Base-by-base conservation (phyloP, 2,888 invertebrate species). In the Chalcosyrphus nemorum region DNA sequence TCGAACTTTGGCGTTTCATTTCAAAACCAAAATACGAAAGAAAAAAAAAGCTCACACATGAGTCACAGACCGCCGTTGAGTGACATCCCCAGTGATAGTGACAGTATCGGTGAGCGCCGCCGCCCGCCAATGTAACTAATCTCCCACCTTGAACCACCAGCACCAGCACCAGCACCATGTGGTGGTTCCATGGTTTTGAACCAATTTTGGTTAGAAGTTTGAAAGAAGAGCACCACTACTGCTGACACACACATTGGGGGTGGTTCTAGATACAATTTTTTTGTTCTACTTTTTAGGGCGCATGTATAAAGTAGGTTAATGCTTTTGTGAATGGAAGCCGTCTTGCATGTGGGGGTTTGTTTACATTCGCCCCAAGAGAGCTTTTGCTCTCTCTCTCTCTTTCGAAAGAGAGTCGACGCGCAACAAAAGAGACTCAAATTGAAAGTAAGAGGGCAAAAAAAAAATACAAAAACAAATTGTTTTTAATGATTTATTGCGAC, bases 401-500 rank as follows among this genome's bases (percentile, higher is more conserved):
- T 35, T 70, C 63, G 7, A 24, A n/a, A 32, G 59, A 59, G 29
- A 66, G 11, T 19, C 9, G 4, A 45, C 5, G 5, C 7, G 15
- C 21, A 15, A 61, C 47, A 43, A n/a, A 11, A 66, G 24, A 50
- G n/a, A 61, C 15, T 17, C 7, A 43, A 17, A 32, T 35, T 13
- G 54, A 68, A 61, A 68, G 68, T 47, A 41, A 7, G 32, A 50
- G 63, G 45, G 24, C 11, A 19, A 17, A 59, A 50, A 19, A 68
- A 19, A 3, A 9, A 54, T 24, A n/a, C 17, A n/a, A 43, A 38
- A 13, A 56, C 56, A 17, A 61, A 61, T 56, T 29, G n/a, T 54
- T 66, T 63, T 61, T 50, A 63, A 78, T 82, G 82, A 82, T 82
- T 82, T 78, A 82, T 77, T 66, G 78, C 72, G 77, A 74, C 82